Conservation (phyloP, 2,888 invertebrate genomes). For the Platycheirus rosarum region DNA sequence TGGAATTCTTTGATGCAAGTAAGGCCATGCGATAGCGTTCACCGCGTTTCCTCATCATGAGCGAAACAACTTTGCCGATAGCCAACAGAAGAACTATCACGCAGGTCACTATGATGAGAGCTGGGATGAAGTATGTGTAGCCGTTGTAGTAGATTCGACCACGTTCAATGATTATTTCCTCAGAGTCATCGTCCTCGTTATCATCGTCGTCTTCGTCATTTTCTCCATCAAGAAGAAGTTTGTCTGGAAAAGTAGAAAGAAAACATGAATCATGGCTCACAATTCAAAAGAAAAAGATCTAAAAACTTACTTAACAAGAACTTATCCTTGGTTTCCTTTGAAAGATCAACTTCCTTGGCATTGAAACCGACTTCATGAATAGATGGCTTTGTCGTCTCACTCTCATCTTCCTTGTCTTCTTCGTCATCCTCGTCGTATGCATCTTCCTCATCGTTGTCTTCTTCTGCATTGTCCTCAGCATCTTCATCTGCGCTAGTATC, state of each 20-base stretch:
- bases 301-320: slow-evolving; percentile 79
- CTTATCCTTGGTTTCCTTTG: slow-evolving; percentile 79
- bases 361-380: slow-evolving; percentile 78
- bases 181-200: slow-evolving; percentile 76
- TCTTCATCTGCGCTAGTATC: slow-evolving; percentile 75
- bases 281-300: not conserved
- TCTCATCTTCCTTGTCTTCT: slow-evolving; percentile 75
- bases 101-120: slow-evolving; percentile 84
- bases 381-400: slow-evolving; percentile 76
- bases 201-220: slow-evolving; percentile 77
- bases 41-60: slow-evolving; percentile 83
- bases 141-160: slow-evolving; percentile 82
- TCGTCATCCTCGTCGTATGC: slow-evolving; percentile 74
- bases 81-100: slow-evolving; percentile 84
- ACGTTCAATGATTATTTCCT: slow-evolving; percentile 81
- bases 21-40: slow-evolving; percentile 83
- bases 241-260: slow-evolving; percentile 75
- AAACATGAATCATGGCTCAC: not conserved
- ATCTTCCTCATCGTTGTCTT: slow-evolving; percentile 78
- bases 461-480: slow-evolving; percentile 78
- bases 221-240: slow-evolving; percentile 76
- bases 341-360: slow-evolving; percentile 79
- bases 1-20: slow-evolving; percentile 82
- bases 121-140: slow-evolving; percentile 85
- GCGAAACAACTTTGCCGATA: slow-evolving; percentile 84